Conservation (phyloP, 2,888 invertebrate species). For the Ptilodon capucinus region DNA sequence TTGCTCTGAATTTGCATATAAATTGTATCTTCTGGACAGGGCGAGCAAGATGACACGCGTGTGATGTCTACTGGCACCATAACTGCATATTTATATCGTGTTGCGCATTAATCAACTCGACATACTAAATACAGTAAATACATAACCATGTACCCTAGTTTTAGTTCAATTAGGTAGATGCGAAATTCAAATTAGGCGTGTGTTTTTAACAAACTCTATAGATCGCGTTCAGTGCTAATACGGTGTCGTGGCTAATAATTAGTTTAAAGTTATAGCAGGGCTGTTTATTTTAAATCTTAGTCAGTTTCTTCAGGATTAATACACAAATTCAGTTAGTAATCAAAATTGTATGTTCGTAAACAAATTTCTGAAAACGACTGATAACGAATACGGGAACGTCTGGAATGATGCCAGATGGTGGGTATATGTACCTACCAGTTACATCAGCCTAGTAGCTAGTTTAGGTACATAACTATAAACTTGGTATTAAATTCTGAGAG, state of each 20-base stretch:
- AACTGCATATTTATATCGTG: constrained; percentile 51
- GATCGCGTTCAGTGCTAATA: no score
- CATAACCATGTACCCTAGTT: neutral
- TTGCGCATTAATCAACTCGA: constrained; percentile 16
- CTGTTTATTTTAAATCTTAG: no score
- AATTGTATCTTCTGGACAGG: constrained; percentile 81
- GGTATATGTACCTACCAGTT: no score
- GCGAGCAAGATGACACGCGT: constrained; percentile 74
- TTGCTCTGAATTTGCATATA: constrained; percentile 80
- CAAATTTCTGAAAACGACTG: neutral
- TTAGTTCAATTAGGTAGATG: neutral
- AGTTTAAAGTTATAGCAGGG: no score
- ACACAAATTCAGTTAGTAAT: no score
- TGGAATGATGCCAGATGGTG: neutral
- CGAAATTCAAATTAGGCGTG: neutral
- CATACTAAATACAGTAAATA: neutral
- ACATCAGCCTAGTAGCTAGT: no score
- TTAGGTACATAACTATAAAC: neutral
- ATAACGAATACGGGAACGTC: neutral
- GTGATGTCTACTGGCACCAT: constrained; percentile 47
- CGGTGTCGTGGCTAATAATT: no score
- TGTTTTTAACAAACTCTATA: neutral
- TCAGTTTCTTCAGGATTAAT: no score
- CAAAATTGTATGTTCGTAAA: no score
- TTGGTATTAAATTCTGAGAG: no score